Conservation (phyloP, 2,797 vertebrate species). For the Macrochelys suwanniensis region DNA sequence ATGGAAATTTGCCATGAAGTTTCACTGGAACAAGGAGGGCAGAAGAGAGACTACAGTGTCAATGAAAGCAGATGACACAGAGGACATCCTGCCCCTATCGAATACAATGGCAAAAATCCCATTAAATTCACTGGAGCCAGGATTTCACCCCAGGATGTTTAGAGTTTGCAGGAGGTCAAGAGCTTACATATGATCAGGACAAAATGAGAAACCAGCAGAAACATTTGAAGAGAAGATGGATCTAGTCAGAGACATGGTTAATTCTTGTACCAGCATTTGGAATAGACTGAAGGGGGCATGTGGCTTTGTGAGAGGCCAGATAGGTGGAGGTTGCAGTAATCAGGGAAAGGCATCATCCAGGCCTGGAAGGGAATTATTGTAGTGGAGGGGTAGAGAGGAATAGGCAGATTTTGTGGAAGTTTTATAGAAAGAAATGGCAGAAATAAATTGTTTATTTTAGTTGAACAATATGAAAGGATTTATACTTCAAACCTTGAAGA, state of each 20-base stretch:
- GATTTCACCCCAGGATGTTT: background rate
- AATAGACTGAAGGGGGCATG: background rate
- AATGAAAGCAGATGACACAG: background rate
- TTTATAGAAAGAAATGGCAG: background rate
- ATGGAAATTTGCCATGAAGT: background rate
- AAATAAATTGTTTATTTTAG: background rate
- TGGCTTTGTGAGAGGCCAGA: background rate
- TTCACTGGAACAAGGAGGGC: background rate
- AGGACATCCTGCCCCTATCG: background rate
- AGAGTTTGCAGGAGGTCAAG: background rate
- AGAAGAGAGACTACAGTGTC: background rate
- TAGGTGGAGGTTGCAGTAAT: fast-evolving
- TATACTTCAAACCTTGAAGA: background rate
- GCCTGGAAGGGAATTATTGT: fast-evolving
- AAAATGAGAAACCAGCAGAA: fast-evolving
- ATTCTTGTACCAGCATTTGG: background rate
- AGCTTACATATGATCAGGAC: background rate
- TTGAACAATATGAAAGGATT: background rate
- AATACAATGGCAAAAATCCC: background rate
- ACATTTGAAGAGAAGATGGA: background rate
- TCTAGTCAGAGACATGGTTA: background rate
- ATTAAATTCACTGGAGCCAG: background rate
- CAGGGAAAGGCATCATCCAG: background rate
- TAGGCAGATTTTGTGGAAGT: background rate
- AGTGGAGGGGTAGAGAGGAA: background rate